These are phyloP conservation scores for Scytalopus superciliaris DNA, from an alignment of 2,113 vertebrate genomes.

Conservation along the genomic window DNA sequence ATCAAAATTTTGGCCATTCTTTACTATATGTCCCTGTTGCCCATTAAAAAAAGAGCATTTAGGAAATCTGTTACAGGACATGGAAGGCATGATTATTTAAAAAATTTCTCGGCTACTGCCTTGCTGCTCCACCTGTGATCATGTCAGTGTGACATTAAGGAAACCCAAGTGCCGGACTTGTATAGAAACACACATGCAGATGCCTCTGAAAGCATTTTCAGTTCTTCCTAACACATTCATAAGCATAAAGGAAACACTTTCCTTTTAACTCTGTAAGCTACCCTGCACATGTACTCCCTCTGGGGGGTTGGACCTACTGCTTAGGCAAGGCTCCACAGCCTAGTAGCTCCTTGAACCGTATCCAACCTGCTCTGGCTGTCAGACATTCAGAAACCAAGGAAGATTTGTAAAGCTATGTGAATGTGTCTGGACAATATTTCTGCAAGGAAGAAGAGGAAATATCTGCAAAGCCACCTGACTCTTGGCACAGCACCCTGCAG, in stretches of 20 bases:
- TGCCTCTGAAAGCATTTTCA: not conserved
- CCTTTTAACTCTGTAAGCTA: not conserved
- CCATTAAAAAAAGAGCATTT: not conserved
- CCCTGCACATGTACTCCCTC: fast-evolving
- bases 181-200: not conserved
- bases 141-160: not conserved
- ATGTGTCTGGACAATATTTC: not conserved
- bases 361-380: not conserved
- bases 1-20: not conserved
- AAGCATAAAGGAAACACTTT: not conserved
- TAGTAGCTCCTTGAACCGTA: fast-evolving
- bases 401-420: not conserved
- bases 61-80: not conserved
- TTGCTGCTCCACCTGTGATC: not conserved
- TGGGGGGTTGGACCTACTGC: not conserved
- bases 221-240: not conserved
- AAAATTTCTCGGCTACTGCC: not conserved
- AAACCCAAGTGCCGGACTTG: not conserved
- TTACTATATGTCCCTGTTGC: not conserved
- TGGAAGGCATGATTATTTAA: not conserved
- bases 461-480: not conserved
- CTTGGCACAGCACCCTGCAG: not conserved
- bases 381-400: not conserved
- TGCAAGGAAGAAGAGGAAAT: not conserved
- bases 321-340: not conserved